Evolutionary conservation across 2,888 invertebrate species (phyloP).

Genomic region (Eretmocerus hayati): DNA sequence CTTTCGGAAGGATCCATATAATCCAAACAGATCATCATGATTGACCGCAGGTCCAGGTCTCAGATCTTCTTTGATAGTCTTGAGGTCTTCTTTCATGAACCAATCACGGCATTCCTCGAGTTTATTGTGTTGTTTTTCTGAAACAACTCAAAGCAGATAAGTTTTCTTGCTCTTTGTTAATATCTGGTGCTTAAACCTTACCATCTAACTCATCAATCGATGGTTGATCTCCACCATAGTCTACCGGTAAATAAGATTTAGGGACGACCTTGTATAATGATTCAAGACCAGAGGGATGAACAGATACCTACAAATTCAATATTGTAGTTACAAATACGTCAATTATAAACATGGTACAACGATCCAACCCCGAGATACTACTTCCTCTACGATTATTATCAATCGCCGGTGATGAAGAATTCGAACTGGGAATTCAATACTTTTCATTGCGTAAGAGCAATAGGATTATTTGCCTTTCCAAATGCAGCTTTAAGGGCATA

Average conservation of each 20-base stretch:
- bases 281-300: conserved; percentile 45
- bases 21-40: conserved; percentile 32
- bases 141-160: too few species aligned
- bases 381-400: too few species aligned
- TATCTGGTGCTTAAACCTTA: too few species aligned
- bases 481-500: too few species aligned
- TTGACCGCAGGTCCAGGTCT: conserved; percentile 28
- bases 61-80: conserved; percentile 49
- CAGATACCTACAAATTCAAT: conserved; percentile 36
- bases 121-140: conserved; percentile 53
- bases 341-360: too few species aligned
- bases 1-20: conserved; percentile 34
- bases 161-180: too few species aligned
- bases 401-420: too few species aligned
- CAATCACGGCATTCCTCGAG: conserved; percentile 51
- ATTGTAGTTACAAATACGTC: too few species aligned
- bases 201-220: conserved; percentile 47
- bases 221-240: conserved; percentile 58
- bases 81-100: conserved; percentile 54
- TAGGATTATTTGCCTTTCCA: too few species aligned
- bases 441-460: too few species aligned
- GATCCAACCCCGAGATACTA: too few species aligned
- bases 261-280: conserved; percentile 55
- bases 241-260: conserved; percentile 55
- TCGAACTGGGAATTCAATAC: too few species aligned